A percentile compares a stretch with the other conserved stretches of the same genome.
Evolutionary conservation across 2,888 invertebrate species (phyloP).

Genomic region (Lochmaea capreae): DNA sequence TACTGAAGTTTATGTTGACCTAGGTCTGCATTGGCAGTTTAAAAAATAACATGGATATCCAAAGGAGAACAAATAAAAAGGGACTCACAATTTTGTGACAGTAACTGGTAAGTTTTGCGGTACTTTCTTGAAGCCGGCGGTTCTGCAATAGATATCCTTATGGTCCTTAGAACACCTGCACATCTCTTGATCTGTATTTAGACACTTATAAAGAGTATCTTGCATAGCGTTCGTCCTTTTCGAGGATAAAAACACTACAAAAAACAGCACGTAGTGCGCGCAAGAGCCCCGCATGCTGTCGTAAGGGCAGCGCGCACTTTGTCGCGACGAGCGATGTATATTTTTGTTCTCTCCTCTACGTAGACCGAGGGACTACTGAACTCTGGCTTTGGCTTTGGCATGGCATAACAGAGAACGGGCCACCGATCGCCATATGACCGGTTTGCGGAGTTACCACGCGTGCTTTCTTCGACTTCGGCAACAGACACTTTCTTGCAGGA

Average conservation of each 20-base stretch:
- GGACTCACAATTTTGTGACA: slow-evolving; percentile 55
- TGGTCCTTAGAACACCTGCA: slow-evolving; percentile 55
- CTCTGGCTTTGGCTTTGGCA: slow-evolving; percentile 30
- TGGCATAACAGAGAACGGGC: slow-evolving; percentile 29
- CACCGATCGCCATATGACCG: slow-evolving; percentile 43
- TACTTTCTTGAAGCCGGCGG: slow-evolving; percentile 54
- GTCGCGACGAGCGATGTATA: slow-evolving; percentile 32
- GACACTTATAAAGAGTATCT: slow-evolving; percentile 47
- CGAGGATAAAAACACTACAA: slow-evolving; percentile 33
- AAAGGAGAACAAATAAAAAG: slow-evolving; percentile 11
- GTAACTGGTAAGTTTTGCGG: slow-evolving; percentile 51
- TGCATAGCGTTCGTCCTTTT: slow-evolving; percentile 39
- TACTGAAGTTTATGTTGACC: not conserved
- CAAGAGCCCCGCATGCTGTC: slow-evolving; percentile 45
- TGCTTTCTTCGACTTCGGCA: slow-evolving; percentile 32
- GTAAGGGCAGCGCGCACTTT: slow-evolving; percentile 39
- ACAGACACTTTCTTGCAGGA: slow-evolving; percentile 26
- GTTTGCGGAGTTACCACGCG: slow-evolving; percentile 44
- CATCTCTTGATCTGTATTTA: slow-evolving; percentile 47
- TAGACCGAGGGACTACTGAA: slow-evolving; percentile 49
- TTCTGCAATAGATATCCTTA: slow-evolving; percentile 54
- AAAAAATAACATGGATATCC: not conserved
- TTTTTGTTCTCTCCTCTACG: slow-evolving; percentile 39
- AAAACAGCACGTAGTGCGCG: slow-evolving; percentile 31
- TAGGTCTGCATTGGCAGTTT: not conserved